Evolutionary conservation across 2,797 vertebrate genomes (phyloP), one percentile per base, ranked within the genome.

Genomic region (Glyptemys insculpta): DNA sequence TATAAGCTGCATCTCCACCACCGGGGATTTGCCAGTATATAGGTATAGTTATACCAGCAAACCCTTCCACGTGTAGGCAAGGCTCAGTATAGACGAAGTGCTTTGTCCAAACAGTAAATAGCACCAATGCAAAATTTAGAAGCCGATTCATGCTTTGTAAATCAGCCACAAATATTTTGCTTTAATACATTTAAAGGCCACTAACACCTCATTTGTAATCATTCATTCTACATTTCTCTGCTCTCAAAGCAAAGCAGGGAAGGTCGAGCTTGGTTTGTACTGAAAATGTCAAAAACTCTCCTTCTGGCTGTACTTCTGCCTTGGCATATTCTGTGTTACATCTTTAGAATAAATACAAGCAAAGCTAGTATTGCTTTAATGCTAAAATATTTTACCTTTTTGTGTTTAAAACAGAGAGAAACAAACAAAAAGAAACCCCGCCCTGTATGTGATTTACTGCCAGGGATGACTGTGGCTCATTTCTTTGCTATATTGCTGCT

Each of bases 401-500:
- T 34, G 2, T 14, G 85, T 47, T 88, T 81, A 50, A 78, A n/a
- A 80, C 87, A 79, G 57, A 68, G 16, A 56, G 78, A 91, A 92
- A 2, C 31, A 81, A 92, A 87, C 14, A 54, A 80, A 59, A 12
- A 87, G 1, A 1, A 94, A 91, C 53, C 81, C 82, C 0, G 1
- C 8, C 50, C 5, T 27, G 31, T 4, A 0, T 81, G 74, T 59
- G 52, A 72, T 83, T 96, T 88, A 34, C 82, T 94, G 96, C 87
- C 83, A 68, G 91, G 80, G 89, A 37, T 59, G 91, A 91, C 14
- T 2, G 83, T 76, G 37, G 49, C 2, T 90, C 91, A 44, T 90
- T 95, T 88, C 92, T 83, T 96, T 88, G 94, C 85, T 94, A 0
- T 93, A 44, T 94, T 95, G 96, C 97, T 98, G 95, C 97, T 97